Evolutionary conservation across 2,888 invertebrate species (phyloP), one percentile per base, ranked within the genome.

Genomic region (Pasiphila rectangulata): DNA sequence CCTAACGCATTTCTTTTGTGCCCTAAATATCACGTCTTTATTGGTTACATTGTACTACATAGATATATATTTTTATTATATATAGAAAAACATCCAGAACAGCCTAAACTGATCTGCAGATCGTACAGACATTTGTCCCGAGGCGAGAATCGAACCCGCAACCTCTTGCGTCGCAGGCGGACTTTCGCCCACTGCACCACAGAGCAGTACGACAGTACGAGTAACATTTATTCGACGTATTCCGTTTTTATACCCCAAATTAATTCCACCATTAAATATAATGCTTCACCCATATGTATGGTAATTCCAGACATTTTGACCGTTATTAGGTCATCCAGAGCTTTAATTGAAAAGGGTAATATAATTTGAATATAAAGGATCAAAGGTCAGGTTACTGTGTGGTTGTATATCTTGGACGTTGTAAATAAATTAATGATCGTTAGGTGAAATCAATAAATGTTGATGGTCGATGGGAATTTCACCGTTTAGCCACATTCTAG

Each of bases 271-370:
- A 49, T 49, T 51, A 43, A 51, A 44, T 46, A 52, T 47, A 38
- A 47, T 37, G 38, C 27, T 24, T 45, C 41, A 35, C n/a, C 41
- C 38, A 45, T 45, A 45, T 47, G 45, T 46, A 42, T 53, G 53
- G 49, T 53, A 49, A 53, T 53, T 43, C n/a, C n/a, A 21, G 37
- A 37, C 49, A 53, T 46, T 49, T 53, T 46, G n/a, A 53, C 53
- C 43, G 42, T 49, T 53, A 53, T 53, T 49, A 46, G 49, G 36
- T 48, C 42, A 51, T 51, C 34, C 13, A 37, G 16, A 13, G 45
- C 9, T 49, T 49, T 51, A 55, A 51, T 51, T 51, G 55, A 49
- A 55, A 48, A 41, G 45, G 47, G 44, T 41, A 46, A 53, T 51
- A 42, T 49, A 46, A 54, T 56, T 51, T 46, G 38, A 54, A 49